Evolutionary conservation across 2,888 invertebrate genomes (phyloP).

Genomic region (Parapristionchus giblindavisi): DNA sequence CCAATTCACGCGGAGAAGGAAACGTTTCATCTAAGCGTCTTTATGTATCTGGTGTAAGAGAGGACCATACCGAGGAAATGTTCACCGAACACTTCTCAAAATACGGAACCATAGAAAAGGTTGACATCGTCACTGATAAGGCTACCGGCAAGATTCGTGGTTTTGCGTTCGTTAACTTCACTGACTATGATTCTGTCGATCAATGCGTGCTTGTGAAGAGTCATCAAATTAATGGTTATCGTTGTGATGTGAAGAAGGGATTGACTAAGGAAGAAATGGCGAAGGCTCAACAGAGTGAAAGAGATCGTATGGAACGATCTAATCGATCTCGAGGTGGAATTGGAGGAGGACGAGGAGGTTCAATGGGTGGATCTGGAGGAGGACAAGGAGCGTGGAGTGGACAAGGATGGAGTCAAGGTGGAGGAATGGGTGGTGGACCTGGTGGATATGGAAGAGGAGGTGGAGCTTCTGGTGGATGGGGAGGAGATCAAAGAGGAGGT

Average conservation of each 20-base stretch:
- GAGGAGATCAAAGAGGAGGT: constrained; percentile 14
- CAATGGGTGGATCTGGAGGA: constrained; percentile 15
- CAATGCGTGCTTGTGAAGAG: constrained; percentile 50
- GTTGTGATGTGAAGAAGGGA: constrained; percentile 69
- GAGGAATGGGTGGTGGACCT: constrained; percentile 16
- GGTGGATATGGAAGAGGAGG: constrained; percentile 15
- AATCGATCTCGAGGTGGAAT: constrained; percentile 46
- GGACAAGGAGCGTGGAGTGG: constrained; percentile 2
- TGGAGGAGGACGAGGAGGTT: constrained; percentile 34
- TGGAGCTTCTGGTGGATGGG: neutral
- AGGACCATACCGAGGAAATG: constrained; percentile 60
- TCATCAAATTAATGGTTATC: constrained; percentile 59
- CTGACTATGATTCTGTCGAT: constrained; percentile 67
- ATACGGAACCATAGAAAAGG: constrained; percentile 39
- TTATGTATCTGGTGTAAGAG: constrained; percentile 65
- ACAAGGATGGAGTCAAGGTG: constrained; percentile 24
- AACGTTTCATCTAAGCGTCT: constrained; percentile 59
- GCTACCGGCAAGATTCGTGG: constrained; percentile 61
- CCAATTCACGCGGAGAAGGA: constrained; percentile 21
- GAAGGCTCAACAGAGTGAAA: constrained; percentile 48
- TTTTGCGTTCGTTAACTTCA: constrained; percentile 66
- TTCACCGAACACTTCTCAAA: constrained; percentile 59
- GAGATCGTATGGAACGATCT: constrained; percentile 52
- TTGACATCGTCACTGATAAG: constrained; percentile 64
- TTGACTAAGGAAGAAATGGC: constrained; percentile 62